Base-by-base conservation (phyloP, 1,140 invertebrate species). In the Harpegnathos saltator region DNA sequence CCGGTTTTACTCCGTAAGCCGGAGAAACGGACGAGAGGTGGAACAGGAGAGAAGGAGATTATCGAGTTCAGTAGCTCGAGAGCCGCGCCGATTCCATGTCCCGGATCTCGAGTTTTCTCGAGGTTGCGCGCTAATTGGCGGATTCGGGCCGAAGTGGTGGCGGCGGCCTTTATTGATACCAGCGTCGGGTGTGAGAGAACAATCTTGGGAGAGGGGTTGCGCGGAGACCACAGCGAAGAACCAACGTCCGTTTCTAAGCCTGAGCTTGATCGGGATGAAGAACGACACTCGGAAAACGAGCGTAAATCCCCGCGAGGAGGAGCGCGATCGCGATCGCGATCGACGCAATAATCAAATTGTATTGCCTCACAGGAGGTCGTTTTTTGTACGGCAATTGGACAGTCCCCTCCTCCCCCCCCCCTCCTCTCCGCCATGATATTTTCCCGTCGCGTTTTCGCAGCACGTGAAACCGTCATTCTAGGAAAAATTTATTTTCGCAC, bases 61-160 rank as follows among this genome's bases (percentile, higher is more conserved):
- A 80, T 80, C 54, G 54, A 59, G 65, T 80, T 71, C 52, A 22
- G 22, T 69, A 48, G 75, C 33, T 69, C 63, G 61, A 54, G 15
- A 54, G 15, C 26, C 66, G 19, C 61, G 56, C 29, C 33, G 52
- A 80, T 58, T 78, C 38, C 52, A 59, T 38, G 38, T 72, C 58
- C 26, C 83, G n/a, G 24, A 58, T 69, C 56, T 58, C 19, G 22
- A 73, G 71, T 68, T 83, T 84, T 65, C 59, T 73, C 9, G 72
- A 77, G 54, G 26, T 68, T 63, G 22, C 24, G 22, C 24, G 26
- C 29, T 84, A 84, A 84, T 84, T 84, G 84, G 24, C 38, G 29
- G 52, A 52, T 61, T 24, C 73, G 11, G 7, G 44, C 14, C 1
- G 66, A 68, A 54, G 15, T 50, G 54, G 63, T 58, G 48, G 4